Conservation (phyloP, 2,113 vertebrate genomes). For the Montifringilla adamsi region DNA sequence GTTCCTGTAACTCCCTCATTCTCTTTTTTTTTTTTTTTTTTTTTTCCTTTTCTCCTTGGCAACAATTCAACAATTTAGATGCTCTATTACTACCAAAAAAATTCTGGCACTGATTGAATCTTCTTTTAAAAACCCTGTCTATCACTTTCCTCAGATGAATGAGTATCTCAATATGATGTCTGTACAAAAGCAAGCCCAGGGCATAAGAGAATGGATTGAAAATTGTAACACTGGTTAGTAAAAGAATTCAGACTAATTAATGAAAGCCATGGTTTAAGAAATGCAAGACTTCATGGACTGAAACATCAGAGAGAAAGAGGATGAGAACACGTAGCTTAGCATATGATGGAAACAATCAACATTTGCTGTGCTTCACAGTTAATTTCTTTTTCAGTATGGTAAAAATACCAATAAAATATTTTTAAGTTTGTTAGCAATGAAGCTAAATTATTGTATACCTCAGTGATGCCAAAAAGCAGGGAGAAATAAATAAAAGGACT, state of each 20-base stretch:
- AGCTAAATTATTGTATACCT: background rate
- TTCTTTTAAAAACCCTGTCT: background rate
- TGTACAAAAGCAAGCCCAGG: background rate
- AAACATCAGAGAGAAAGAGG: background rate
- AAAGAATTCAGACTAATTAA: background rate
- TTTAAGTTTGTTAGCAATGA: background rate
- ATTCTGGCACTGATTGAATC: background rate
- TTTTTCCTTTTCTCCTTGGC: background rate
- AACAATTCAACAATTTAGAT: background rate
- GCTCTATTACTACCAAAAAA: background rate
- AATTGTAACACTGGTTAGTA: background rate
- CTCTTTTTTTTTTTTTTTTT: background rate
- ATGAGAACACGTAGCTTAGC: background rate
- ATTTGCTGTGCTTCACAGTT: background rate
- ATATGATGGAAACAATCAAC: background rate
- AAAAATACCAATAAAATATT: background rate
- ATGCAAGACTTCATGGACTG: background rate
- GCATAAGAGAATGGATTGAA: background rate
- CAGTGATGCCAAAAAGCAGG: background rate
- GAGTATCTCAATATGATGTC: background rate
- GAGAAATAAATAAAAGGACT: rapidly evolving
- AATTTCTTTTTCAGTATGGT: background rate
- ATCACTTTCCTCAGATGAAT: background rate
- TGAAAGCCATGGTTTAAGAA: background rate
- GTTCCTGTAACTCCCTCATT: background rate